Evolutionary conservation across 2,888 invertebrate genomes (phyloP), one percentile per base, ranked within the genome.

Genomic region (Incurvaria masculella): DNA sequence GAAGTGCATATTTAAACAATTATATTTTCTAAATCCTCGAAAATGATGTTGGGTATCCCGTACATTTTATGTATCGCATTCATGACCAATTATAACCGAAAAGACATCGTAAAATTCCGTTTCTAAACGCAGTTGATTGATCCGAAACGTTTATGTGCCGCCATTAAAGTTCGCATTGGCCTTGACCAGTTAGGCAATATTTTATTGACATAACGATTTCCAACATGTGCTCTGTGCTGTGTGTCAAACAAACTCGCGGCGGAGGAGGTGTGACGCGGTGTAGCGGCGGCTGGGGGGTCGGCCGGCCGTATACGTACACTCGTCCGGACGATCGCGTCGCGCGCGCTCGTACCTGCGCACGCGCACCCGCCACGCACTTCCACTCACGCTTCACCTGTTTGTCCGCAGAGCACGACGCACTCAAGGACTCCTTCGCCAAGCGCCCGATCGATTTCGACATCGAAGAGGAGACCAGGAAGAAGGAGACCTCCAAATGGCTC

Each of bases 401-500:
- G 81, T 52, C 88, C 88, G 56, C 83, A 91, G 78, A 76, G 52
- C 75, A 65, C 65, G 68, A 73, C 57, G 45, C 61, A 62, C 27
- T 56, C 49, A 91, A 91, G 68, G 92, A 93, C 69, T 89, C 87
- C 4, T 76, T 91, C 59, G 88, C 90, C 38, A 88, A 88, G 63
- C 86, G 87, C 47, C 91, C 93, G 0, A 71, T 92, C 53, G 91
- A 93, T 69, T 88, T 91, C 60, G 91, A 92, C 63, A 86, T 90
- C 61, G 93, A 94, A 65, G 93, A 94, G 67, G 90, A 92, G 66
- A 92, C 92, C 5, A 83, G 93, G 51, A 93, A 93, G 68, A 87
- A 88, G 55, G 93, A 94, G 74, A 94, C 93, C 0, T 91, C 90
- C 53, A 92, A 92, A 72, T 94, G 94, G 94, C 79, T 94, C 47